Base-by-base conservation (phyloP, 2,797 vertebrate species). In the Sitta carolinensis region DNA sequence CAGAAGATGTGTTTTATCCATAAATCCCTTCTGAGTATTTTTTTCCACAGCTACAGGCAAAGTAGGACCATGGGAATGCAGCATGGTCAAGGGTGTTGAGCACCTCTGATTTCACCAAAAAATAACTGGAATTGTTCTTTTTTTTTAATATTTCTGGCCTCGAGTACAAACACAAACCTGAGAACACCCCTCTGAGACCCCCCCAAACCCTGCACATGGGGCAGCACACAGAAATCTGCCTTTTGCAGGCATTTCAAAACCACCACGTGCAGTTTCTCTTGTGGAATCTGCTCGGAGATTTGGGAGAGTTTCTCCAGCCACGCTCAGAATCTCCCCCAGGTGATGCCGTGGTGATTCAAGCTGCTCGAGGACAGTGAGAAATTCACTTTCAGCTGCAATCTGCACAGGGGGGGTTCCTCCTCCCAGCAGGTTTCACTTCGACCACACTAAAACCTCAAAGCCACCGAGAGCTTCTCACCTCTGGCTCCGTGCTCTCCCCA, bases 381-480 rank as follows among this genome's bases (percentile, higher is more conserved):
- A 34, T 30, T 72, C 13, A 0, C 15, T 50, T 83, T 80, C 6
- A 2, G 94, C 84, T 57, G 48, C 74, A 26, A 11, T 66, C 76
- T 40, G 82, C 55, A 22, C 73, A 0, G 4, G 15, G 62, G 69
- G 93, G 89, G 87, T 51, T 94, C 90, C 47, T 84, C 76, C 84
- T 75, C 79, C 69, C 27, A 9, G 19, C 6, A 2, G 67, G 63
- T 94, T 96, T 94, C 94, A 70, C 66, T 97, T 20, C 90, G 92
- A 94, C 89, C 94, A 73, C 88, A 66, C 73, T 9, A 62, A 94
- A 96, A 95, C 94, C 95, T 61, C 95, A 95, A 96, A 96, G 63
- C 94, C 94, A 27, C 95, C 87, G 10, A 17, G 26, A 17, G 26
- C 9, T 66, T 79, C 81, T 80, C 81, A 68, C 34, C 64, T 76